Conservation (phyloP, 2,113 vertebrate genomes). For the Terrapene triunguis region DNA sequence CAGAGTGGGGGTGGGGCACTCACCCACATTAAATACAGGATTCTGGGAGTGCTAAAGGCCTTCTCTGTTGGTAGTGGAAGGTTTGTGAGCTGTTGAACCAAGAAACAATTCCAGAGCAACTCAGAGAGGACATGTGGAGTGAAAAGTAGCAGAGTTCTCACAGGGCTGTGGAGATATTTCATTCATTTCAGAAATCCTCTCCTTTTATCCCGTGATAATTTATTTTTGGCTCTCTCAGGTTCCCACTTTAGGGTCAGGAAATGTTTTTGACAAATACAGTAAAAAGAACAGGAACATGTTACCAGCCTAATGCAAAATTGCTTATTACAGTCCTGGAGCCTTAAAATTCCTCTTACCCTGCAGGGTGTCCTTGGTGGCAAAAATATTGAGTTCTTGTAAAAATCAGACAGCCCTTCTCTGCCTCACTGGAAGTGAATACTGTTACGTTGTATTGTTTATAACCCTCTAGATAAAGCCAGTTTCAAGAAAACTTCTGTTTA, state of each 20-base stretch:
- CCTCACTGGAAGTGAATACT: background rate
- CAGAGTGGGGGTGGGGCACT: background rate
- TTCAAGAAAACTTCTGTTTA: background rate
- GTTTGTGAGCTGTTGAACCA: background rate
- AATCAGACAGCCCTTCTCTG: background rate
- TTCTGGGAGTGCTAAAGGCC: background rate
- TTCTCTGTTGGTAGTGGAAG: background rate
- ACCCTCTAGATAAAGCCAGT: background rate
- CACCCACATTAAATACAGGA: background rate
- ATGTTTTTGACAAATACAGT: background rate
- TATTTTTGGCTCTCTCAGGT: background rate
- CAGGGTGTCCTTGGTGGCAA: background rate
- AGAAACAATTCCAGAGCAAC: background rate
- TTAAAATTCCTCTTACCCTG: background rate
- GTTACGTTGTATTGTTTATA: background rate
- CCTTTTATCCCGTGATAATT: background rate
- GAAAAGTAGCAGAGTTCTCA: background rate
- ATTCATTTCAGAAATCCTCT: background rate
- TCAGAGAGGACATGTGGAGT: background rate
- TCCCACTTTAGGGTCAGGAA: background rate
- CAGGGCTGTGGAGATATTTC: background rate
- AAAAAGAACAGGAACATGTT: background rate
- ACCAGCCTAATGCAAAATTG: background rate
- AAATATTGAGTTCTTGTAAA: background rate
- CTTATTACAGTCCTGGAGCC: background rate